A percentile compares a stretch with the other conserved stretches of the same genome.
Evolutionary conservation across 1,140 invertebrate genomes (phyloP).

Genomic region (Drosophila aff.): DNA sequence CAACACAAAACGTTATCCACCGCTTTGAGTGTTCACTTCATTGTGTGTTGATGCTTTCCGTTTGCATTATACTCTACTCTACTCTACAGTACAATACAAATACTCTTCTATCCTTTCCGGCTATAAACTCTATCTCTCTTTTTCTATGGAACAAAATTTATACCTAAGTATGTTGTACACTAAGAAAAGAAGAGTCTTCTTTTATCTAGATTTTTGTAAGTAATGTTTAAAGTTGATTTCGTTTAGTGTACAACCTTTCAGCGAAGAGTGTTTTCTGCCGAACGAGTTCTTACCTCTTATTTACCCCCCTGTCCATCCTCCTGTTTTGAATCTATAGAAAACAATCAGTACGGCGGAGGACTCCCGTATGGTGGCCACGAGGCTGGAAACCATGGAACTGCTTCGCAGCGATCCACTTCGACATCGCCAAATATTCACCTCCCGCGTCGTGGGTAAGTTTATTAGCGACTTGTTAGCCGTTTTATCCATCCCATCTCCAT

Average conservation of each 20-base stretch:
- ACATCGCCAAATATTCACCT: constrained; percentile 79
- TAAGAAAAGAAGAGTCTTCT: constrained; percentile 15
- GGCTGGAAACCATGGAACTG: constrained; percentile 51
- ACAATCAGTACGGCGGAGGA: constrained; percentile 73
- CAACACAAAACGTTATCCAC: constrained; percentile 35
- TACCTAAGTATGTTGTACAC: constrained; percentile 37
- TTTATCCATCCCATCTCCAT: constrained; percentile 17
- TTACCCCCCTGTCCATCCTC: not conserved
- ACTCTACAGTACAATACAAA: constrained; percentile 56
- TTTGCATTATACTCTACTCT: constrained; percentile 62
- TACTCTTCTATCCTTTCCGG: constrained; percentile 54
- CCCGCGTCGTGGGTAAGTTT: constrained; percentile 78
- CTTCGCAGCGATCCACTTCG: constrained; percentile 71
- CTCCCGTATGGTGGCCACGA: constrained; percentile 65
- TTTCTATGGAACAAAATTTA: constrained; percentile 35
- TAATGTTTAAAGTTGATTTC: constrained; percentile 1
- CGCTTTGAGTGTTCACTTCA: constrained; percentile 77
- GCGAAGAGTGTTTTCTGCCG: constrained; percentile 27
- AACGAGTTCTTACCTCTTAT: constrained; percentile 7
- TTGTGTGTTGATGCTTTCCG: constrained; percentile 66
- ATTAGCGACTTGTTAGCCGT: too few species aligned
- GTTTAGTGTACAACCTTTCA: constrained; percentile 30
- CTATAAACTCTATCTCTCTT: constrained; percentile 52
- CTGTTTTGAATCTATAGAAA: constrained; percentile 43
- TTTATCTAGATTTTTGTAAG: not conserved